Evolutionary conservation across 1,140 invertebrate genomes (phyloP).

Genomic region (Lepidotrigona ventralis): DNA sequence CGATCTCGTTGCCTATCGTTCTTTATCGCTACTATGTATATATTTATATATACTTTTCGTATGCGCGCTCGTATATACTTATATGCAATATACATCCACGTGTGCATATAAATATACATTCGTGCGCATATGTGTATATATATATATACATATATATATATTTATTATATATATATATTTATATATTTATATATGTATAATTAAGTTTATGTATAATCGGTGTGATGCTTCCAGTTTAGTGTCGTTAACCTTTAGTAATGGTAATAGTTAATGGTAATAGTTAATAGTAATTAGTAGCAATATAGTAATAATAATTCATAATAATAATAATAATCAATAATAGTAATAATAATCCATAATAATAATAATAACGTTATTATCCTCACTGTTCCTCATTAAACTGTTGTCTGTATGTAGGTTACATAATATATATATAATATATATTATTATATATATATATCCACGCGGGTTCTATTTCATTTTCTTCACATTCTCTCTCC

Average conservation of each 20-base stretch:
- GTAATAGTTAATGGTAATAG: conserved; percentile 42
- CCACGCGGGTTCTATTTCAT: conserved; percentile 31
- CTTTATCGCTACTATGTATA: conserved; percentile 42
- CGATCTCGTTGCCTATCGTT: conserved; percentile 25
- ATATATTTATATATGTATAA: conserved; percentile 34
- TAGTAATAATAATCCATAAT: conserved; percentile 52
- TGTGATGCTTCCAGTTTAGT: conserved; percentile 45
- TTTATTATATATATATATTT: background rate
- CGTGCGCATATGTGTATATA: background rate
- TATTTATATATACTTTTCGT: conserved; percentile 22
- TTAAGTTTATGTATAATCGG: conserved; percentile 32
- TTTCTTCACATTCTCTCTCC: background rate
- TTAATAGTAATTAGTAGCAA: conserved; percentile 50
- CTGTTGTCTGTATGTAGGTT: conserved; percentile 65
- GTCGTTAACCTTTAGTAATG: conserved; percentile 41
- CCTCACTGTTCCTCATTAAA: conserved; percentile 58
- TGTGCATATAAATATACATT: conserved; percentile 2
- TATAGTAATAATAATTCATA: conserved; percentile 42
- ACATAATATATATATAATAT: conserved; percentile 28
- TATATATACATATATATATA: conserved; percentile 1
- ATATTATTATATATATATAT: conserved; percentile 17
- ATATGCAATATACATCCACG: background rate
- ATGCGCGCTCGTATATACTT: background rate
- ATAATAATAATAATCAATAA: conserved; percentile 39
- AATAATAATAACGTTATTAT: conserved; percentile 59